Percentiles rank a stretch among this genome's conserved stretches.
Evolutionary conservation across 1,140 invertebrate genomes (phyloP).

Genomic region (Zophobas morio): DNA sequence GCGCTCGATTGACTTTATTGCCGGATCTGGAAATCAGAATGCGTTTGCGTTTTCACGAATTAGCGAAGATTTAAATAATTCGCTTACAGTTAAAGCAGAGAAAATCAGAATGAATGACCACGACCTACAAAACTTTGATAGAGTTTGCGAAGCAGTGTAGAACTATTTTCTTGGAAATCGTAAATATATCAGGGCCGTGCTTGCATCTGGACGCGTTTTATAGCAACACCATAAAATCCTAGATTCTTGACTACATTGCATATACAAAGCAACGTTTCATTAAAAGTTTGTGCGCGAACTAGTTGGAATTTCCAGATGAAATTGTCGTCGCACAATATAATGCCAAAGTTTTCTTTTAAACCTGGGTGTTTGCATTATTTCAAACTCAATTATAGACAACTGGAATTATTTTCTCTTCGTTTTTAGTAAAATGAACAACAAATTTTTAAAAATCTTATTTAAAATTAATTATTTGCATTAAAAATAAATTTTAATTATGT

Average conservation of each 20-base stretch:
- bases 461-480: no score
- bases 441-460: no score
- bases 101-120: constrained; percentile 12
- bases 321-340: no score
- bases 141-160: neutral
- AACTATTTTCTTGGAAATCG: constrained; percentile 14
- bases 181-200: constrained; percentile 2
- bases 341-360: no score
- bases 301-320: no score
- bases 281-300: no score
- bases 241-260: neutral
- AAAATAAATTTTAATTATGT: no score
- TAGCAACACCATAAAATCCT: neutral
- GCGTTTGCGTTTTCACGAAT: neutral
- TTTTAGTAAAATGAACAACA: no score
- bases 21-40: neutral
- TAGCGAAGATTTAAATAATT: neutral
- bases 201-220: neutral
- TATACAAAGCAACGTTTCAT: neutral
- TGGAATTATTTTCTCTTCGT: no score
- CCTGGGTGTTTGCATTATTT: no score
- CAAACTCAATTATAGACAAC: no score
- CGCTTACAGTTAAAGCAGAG: neutral
- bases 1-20: constrained; percentile 10
- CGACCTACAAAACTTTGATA: constrained; percentile 10